Evolutionary conservation across 1,140 invertebrate genomes (phyloP), one percentile per base, ranked within the genome.

Genomic region (Mycetomoellerius zeteki): DNA sequence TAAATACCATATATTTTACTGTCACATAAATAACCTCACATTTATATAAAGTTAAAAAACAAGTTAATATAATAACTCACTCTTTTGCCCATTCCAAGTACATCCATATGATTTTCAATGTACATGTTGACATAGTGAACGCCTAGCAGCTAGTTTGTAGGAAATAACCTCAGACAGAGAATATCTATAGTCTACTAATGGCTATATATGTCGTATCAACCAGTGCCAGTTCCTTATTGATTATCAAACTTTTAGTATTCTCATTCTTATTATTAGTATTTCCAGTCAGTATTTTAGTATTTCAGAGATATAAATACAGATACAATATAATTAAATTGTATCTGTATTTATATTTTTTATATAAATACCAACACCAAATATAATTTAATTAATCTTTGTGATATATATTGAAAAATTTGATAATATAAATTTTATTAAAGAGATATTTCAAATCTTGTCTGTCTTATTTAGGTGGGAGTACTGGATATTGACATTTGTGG

Each of bases 401-500:
- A 47, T 82, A 24, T 75, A 27, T 75, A 60, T 81, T 69, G 19
- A 7, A 43, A 47, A 58, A 37, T 27, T 16, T 58, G 12, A 19
- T 7, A n/a, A 33, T 80, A 24, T 65, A 54, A 54, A 80, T 80
- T 69, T 1, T 43, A 43, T 43, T 16, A 54, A 4, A 62, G 52
- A 54, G 1, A 65, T n/a, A 69, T 82, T 72, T 37, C 7, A 30
- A 56, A 33, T 82, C 3, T 87, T 19, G 24, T 82, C 4, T 73
- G 3, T 62, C 6, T 77, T 71, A 56, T 94, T 6, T 92, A 98
- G 97, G 97, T 99, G 77, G 98, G 97, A 19, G 96, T 99, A 21
- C 95, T 99, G 76, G 99, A 99, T 94, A 97, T 99, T 64, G 99
- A 99, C 94, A 98, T 99, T 86, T 99, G 98, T 96, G 99, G 99